Percentiles rank a stretch among this genome's conserved stretches.
phyloP scores from a whole-genome alignment of 2,113 vertebrate genomes.

The Felis chaus region DNA sequence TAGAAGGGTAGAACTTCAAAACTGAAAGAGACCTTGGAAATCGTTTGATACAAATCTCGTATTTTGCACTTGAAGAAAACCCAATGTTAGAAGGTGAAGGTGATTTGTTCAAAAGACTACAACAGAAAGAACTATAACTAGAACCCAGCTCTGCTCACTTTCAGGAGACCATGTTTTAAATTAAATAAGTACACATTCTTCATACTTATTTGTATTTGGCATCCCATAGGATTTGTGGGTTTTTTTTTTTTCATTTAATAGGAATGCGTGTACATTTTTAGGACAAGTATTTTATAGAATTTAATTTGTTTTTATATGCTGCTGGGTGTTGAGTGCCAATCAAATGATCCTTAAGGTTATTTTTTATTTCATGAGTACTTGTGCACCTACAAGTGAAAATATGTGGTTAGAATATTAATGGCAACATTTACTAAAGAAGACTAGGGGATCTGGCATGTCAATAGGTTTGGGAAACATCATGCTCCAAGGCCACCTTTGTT shows the following conservation, averaged over 20 bases:
- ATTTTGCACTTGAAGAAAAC: constrained; percentile 37
- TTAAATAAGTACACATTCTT: background rate
- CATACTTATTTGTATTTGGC: background rate
- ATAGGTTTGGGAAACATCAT: background rate
- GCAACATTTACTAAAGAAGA: constrained; percentile 15
- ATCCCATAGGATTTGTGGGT: background rate
- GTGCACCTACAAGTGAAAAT: constrained; percentile 54
- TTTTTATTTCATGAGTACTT: constrained; percentile 66
- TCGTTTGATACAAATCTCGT: background rate
- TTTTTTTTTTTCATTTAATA: constrained; percentile 59
- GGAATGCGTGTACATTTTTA: constrained; percentile 44
- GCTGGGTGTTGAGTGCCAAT: constrained; percentile 57
- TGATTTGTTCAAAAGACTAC: background rate
- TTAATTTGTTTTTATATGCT: constrained; percentile 71
- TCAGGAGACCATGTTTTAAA: background rate
- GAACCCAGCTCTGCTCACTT: background rate
- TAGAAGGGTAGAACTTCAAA: constrained; percentile 31
- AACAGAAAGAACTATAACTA: background rate
- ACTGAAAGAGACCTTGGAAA: background rate
- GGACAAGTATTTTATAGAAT: constrained; percentile 69
- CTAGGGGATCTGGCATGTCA: background rate
- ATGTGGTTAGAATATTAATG: constrained; percentile 49
- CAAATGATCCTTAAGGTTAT: constrained; percentile 73
- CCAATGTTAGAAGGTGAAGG: background rate
- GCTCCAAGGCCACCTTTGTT: background rate